phyloP scores from a whole-genome alignment of 2,888 invertebrate species.

The Zootermopsis nevadensis region DNA sequence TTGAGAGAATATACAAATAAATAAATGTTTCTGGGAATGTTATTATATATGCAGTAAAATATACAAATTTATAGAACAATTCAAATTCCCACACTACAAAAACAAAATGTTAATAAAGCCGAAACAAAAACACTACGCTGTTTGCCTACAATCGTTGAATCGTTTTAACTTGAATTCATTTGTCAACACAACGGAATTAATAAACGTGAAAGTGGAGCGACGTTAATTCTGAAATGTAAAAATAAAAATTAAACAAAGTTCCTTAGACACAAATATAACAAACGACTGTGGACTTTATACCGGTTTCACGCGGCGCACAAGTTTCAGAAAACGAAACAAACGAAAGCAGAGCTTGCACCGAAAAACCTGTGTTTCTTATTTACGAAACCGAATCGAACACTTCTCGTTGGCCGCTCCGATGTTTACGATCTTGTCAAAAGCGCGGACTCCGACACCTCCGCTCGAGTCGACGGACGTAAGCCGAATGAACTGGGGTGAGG shows the following conservation, averaged over 20 bases:
- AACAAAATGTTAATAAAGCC: no score
- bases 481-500: slow-evolving; percentile 14
- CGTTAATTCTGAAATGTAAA: neutral
- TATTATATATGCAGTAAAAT: no score
- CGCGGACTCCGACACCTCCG: slow-evolving; percentile 16
- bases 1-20: no score
- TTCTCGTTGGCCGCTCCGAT: neutral
- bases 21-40: no score
- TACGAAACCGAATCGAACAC: neutral
- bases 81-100: no score
- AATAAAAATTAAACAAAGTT: neutral
- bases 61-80: no score
- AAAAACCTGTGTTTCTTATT: neutral
- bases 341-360: slow-evolving; percentile 12
- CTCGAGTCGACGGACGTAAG: slow-evolving; percentile 37
- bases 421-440: slow-evolving; percentile 11
- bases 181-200: no score
- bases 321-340: neutral
- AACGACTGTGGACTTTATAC: neutral
- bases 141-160: no score
- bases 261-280: neutral
- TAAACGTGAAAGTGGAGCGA: neutral
- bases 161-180: no score
- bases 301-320: slow-evolving; percentile 8
- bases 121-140: no score